Evolutionary conservation across 2,113 vertebrate genomes (phyloP), one percentile per base, ranked within the genome.

Genomic region (Crocuta crocuta): DNA sequence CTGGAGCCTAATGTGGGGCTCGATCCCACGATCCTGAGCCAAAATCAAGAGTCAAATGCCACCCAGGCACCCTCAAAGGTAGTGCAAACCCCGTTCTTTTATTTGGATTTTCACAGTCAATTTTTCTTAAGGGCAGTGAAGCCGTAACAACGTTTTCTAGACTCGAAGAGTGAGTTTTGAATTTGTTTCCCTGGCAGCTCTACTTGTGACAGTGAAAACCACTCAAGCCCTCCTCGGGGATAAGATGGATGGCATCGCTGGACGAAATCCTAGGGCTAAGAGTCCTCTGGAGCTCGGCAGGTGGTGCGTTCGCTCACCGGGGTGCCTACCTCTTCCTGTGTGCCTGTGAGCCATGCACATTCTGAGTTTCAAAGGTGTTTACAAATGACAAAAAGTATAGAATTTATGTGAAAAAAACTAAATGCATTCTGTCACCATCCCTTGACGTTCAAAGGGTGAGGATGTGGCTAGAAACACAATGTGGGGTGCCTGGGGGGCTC

Each of bases 261-360:
- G 79, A 81, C 26, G 55, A 58, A 96, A 33, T 28, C 33, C 35
- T 63, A 43, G 48, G 6, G 16, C 3, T 4, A 2, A 31, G 10
- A 3, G 12, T 31, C 35, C 17, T 31, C n/a, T 4, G 9, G 53
- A 1, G 31, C 35, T 4, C 13, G 0, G 31, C 12, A 1, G 8
- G 13, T 24, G 61, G 48, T 15, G 28, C 13, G 12, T 48, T 35
- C 58, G 35, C 28, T 79, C 48, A 19, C 13, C 23, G 0, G 21
- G 19, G 0, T 0, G 2, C 5, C 87, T 4, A 13, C 9, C 6
- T 84, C 28, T 28, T 33, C 5, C 33, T 55, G 16, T 12, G 10
- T 17, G 26, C 53, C 17, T 48, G 1, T 43, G 35, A 31, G 1
- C 17, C 48, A 35, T 5, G 7, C 21, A 65, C 24, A 6, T 17